Evolutionary conservation across 2,888 invertebrate species (phyloP).

Genomic region (Pseudococcus longispinus): DNA sequence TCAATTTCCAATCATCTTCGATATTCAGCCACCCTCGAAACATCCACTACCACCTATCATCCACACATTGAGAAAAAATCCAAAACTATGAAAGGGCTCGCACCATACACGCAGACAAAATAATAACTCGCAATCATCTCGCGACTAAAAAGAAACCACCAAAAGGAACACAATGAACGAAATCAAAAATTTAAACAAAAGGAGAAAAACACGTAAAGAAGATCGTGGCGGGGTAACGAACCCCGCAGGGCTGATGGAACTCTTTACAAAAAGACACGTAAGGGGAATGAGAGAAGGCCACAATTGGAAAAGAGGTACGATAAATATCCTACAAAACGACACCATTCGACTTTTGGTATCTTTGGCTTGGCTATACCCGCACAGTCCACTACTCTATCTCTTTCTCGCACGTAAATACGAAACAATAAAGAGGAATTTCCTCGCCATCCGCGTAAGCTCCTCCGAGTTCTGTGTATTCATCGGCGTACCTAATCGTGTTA

Average conservation of each 20-base stretch:
- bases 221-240: not conserved
- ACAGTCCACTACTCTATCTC: not conserved
- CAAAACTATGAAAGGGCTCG: not conserved
- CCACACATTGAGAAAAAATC: too few relatives aligned
- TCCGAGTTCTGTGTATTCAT: not conserved
- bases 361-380: not conserved
- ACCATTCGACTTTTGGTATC: not conserved
- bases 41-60: too few relatives aligned
- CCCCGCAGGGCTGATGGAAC: not conserved
- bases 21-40: too few relatives aligned
- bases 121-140: not conserved
- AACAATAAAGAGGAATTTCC: not conserved
- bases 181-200: not conserved
- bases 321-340: not conserved
- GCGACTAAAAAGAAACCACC: not conserved
- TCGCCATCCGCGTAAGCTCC: not conserved
- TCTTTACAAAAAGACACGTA: not conserved
- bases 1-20: too few relatives aligned
- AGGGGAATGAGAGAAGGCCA: not conserved
- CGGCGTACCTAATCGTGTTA: constrained; percentile 8
- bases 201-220: not conserved
- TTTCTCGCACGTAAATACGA: not conserved
- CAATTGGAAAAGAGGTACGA: not conserved
- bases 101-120: not conserved
- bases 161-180: not conserved